Evolutionary conservation across 2,888 invertebrate genomes (phyloP).

Genomic region (Coenonympha arcania): DNA sequence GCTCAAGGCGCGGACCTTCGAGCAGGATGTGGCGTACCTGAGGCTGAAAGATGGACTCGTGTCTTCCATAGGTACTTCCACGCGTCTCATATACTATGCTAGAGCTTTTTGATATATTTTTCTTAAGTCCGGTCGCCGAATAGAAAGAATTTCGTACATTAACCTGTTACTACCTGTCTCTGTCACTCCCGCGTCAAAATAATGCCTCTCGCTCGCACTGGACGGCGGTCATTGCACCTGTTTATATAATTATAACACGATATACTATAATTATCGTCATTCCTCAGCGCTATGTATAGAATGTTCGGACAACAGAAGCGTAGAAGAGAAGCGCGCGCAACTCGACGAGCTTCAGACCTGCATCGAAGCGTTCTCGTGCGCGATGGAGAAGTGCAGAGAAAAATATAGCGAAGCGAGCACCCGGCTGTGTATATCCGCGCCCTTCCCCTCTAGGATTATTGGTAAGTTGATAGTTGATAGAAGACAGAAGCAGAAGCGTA

Average conservation of each 20-base stretch:
- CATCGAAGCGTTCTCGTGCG: conserved; percentile 47
- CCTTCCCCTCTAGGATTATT: conserved; percentile 58
- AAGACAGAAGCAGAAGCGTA: background rate
- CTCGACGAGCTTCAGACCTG: conserved; percentile 45
- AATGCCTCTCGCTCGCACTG: too few species aligned
- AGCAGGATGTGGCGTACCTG: conserved; percentile 54
- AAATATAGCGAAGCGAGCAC: conserved; percentile 40
- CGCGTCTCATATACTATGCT: background rate
- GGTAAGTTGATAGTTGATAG: conserved; percentile 37
- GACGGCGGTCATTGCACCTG: too few species aligned
- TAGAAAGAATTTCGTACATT: too few species aligned
- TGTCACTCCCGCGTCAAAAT: too few species aligned
- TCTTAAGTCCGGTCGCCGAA: too few species aligned
- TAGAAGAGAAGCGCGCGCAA: conserved; percentile 40
- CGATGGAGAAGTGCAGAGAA: conserved; percentile 47
- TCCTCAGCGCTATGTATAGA: conserved; percentile 49
- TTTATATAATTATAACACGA: too few species aligned
- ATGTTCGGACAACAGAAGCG: conserved; percentile 40
- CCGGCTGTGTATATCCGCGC: conserved; percentile 45
- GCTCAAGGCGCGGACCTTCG: conserved; percentile 48
- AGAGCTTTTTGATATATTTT: background rate
- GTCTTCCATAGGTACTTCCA: conserved; percentile 32
- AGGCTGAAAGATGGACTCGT: conserved; percentile 57
- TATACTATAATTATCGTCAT: background rate
- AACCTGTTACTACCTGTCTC: too few species aligned